These are phyloP conservation scores for Venturia canescens DNA, from an alignment of 1,140 invertebrate genomes.

Conservation along the genomic window DNA sequence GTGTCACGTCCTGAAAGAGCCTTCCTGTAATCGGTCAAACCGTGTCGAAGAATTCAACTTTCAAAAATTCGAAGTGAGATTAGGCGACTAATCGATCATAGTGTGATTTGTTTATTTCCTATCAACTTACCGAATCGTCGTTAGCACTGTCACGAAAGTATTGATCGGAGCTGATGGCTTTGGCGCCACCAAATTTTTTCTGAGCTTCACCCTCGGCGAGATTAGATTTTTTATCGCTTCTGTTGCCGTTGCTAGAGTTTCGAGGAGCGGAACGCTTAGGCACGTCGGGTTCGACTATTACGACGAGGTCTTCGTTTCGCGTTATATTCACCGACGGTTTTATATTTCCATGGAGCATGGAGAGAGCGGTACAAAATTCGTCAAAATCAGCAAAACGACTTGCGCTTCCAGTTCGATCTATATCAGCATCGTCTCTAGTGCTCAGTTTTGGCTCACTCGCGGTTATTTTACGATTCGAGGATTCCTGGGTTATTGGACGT, in stretches of 20 bases:
- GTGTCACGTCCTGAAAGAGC: too few relatives aligned
- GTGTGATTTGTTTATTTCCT: conserved; percentile 61
- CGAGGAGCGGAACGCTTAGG: conserved; percentile 58
- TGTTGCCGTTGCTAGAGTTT: conserved; percentile 39
- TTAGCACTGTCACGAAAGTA: conserved; percentile 88
- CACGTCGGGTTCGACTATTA: conserved; percentile 69
- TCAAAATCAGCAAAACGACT: conserved; percentile 56
- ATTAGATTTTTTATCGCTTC: conserved; percentile 55
- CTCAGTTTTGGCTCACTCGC: conserved; percentile 61
- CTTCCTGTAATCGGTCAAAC: too few relatives aligned
- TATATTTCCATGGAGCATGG: conserved; percentile 50
- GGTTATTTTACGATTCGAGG: conserved; percentile 67
- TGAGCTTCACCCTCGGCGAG: conserved; percentile 83
- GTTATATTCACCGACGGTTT: conserved; percentile 58
- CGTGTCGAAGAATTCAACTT: too few relatives aligned
- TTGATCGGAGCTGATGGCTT: conserved; percentile 98
- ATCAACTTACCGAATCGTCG: conserved; percentile 80
- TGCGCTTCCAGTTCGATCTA: conserved; percentile 45
- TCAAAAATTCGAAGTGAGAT: too few relatives aligned
- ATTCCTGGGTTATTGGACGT: conserved; percentile 93
- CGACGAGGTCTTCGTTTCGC: conserved; percentile 66
- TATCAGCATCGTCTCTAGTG: conserved; percentile 61
- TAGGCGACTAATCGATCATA: too few relatives aligned
- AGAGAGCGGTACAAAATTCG: conserved; percentile 58
- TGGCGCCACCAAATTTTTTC: conserved; percentile 97